Evolutionary conservation across 2,888 invertebrate genomes (phyloP).

Genomic region (Ptychoptera albimana): DNA sequence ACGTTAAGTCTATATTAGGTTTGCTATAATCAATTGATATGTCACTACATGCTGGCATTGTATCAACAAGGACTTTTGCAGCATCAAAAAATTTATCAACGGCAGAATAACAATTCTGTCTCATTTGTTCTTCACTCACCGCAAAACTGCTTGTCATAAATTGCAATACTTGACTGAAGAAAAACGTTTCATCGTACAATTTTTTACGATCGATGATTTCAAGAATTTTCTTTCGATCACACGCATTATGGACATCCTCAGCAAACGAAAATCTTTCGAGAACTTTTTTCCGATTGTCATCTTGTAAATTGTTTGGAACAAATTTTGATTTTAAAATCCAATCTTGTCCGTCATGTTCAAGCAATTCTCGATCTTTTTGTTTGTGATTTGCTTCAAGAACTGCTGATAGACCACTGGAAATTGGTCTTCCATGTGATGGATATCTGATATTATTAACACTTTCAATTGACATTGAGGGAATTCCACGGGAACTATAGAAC

Average conservation of each 20-base stretch:
- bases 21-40: conserved; percentile 13
- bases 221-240: conserved; percentile 12
- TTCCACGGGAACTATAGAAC: conserved; percentile 48
- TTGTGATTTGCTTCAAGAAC: too few relatives aligned
- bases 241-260: conserved; percentile 10
- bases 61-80: conserved; percentile 20
- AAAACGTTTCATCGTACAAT: conserved; percentile 22
- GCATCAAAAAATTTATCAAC: conserved; percentile 35
- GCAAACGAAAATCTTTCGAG: not conserved
- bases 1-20: conserved; percentile 36
- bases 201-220: conserved; percentile 10
- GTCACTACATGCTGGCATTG: conserved; percentile 8
- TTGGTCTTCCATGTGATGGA: not conserved
- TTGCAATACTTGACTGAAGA: conserved; percentile 20
- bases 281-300: too few relatives aligned
- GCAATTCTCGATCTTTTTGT: not conserved
- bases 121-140: conserved; percentile 28
- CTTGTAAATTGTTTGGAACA: not conserved
- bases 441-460: conserved; percentile 14
- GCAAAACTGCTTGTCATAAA: conserved; percentile 15
- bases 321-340: not conserved
- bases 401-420: too few relatives aligned
- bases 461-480: conserved; percentile 37
- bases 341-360: not conserved
- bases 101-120: conserved; percentile 31